A percentile compares a stretch with the other conserved stretches of the same genome.
Conservation (phyloP, 2,113 vertebrate species). For the Sorex fumeus region DNA sequence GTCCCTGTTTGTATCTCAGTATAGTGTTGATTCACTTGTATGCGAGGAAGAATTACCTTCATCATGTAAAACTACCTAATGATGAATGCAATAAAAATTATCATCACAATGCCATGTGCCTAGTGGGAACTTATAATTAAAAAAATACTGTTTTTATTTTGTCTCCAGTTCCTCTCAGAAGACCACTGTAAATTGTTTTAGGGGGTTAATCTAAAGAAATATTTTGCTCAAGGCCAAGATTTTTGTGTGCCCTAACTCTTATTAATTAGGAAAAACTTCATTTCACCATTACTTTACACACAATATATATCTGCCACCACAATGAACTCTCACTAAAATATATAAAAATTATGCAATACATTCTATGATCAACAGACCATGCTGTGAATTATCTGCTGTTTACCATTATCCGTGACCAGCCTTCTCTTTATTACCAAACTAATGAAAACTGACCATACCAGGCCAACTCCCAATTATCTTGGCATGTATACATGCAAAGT, state of each 20-base stretch:
- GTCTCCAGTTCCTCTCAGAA: background rate
- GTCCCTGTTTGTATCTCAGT: background rate
- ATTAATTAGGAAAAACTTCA: background rate
- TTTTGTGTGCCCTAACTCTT: background rate
- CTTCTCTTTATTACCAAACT: background rate
- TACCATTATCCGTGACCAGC: background rate
- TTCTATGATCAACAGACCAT: background rate
- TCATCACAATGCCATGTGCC: background rate
- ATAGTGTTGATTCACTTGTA: background rate
- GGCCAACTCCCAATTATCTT: slow-evolving; percentile 54
- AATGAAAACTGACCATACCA: slow-evolving; percentile 38
- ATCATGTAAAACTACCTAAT: slow-evolving; percentile 25
- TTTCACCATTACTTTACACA: background rate
- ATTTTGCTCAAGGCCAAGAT: slow-evolving; percentile 11
- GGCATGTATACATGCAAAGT: slow-evolving; percentile 26
- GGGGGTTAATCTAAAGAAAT: slow-evolving; percentile 7
- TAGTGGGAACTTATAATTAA: background rate
- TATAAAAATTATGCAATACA: background rate
- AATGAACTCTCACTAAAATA: slow-evolving; percentile 21
- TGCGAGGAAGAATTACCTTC: background rate
- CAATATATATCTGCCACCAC: background rate
- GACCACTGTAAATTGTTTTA: background rate
- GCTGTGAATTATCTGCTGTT: slow-evolving; percentile 1
- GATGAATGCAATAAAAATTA: background rate
- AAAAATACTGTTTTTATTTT: background rate